Conservation (phyloP, 2,797 vertebrate genomes). For the Spondyliosoma cantharus region DNA sequence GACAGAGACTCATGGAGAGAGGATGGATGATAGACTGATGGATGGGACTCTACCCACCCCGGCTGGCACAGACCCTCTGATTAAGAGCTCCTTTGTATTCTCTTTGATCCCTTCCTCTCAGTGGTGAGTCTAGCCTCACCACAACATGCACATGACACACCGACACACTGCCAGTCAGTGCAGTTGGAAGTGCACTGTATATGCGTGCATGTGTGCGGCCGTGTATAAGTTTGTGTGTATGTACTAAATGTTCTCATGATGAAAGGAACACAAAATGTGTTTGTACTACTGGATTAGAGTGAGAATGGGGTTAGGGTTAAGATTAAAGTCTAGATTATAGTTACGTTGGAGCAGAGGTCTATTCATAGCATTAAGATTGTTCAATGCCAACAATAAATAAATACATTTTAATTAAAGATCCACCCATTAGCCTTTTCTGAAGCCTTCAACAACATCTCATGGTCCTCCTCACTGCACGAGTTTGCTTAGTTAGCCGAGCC, state of each 20-base stretch:
- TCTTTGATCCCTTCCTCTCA: slow-evolving; percentile 78
- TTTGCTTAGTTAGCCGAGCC: too few species aligned
- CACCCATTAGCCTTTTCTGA: neutral
- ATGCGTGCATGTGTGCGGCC: too few species aligned
- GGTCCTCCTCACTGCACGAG: too few species aligned
- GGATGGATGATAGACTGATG: slow-evolving; percentile 57
- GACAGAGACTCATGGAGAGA: slow-evolving; percentile 57
- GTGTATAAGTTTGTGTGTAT: neutral
- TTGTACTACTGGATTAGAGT: neutral
- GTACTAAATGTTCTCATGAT: neutral
- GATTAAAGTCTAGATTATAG: neutral
- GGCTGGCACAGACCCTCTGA: slow-evolving; percentile 75
- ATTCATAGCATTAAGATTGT: neutral
- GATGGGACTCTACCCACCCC: slow-evolving; percentile 66
- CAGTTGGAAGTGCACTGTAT: slow-evolving; percentile 28
- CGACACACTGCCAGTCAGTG: slow-evolving; percentile 33
- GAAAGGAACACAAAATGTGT: neutral
- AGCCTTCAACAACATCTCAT: neutral
- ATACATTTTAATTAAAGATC: neutral
- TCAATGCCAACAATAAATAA: neutral
- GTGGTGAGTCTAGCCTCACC: slow-evolving; percentile 72
- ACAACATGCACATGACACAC: slow-evolving; percentile 64
- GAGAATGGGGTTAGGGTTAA: neutral
- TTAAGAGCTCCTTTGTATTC: slow-evolving; percentile 79
- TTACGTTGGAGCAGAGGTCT: neutral